phyloP scores from a whole-genome alignment of 2,797 vertebrate genomes.

The Hippocampus kuda region DNA sequence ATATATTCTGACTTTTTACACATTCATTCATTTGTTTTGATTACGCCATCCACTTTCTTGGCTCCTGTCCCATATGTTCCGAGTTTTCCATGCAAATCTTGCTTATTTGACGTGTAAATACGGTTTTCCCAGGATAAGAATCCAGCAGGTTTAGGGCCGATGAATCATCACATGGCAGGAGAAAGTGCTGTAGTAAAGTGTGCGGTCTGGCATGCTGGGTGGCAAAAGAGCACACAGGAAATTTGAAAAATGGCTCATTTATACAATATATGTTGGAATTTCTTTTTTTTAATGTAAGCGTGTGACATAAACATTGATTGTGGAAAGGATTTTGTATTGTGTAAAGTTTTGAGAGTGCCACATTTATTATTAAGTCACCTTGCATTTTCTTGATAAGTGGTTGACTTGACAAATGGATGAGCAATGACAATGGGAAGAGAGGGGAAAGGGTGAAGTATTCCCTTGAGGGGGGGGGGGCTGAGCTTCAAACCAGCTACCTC shows the following conservation, averaged over 20 bases:
- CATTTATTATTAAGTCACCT: not conserved
- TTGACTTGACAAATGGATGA: not conserved
- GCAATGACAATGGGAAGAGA: slow-evolving; percentile 19
- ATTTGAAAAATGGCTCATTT: not conserved
- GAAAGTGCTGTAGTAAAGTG: slow-evolving; percentile 31
- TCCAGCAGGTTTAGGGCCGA: slow-evolving; percentile 15
- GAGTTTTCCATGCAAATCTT: slow-evolving; percentile 18
- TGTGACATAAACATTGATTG: not conserved
- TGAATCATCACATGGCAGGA: slow-evolving; percentile 31
- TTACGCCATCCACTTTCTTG: slow-evolving; percentile 21
- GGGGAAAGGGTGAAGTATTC: slow-evolving; percentile 47
- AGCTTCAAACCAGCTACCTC: slow-evolving; percentile 51
- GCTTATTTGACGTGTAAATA: slow-evolving; percentile 17
- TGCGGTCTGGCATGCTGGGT: slow-evolving; percentile 29
- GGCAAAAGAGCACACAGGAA: slow-evolving; percentile 41
- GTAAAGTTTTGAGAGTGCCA: not conserved
- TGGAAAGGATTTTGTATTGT: not conserved
- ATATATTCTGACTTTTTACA: slow-evolving; percentile 36
- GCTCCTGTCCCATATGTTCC: slow-evolving; percentile 15
- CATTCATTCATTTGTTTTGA: slow-evolving; percentile 26
- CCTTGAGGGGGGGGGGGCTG: slow-evolving; percentile 33
- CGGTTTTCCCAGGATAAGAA: slow-evolving; percentile 5
- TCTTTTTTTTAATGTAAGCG: not conserved
- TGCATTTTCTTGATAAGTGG: not conserved
- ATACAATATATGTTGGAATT: not conserved